phyloP scores from a whole-genome alignment of 2,888 invertebrate species.

The Odontocerum albicorne region DNA sequence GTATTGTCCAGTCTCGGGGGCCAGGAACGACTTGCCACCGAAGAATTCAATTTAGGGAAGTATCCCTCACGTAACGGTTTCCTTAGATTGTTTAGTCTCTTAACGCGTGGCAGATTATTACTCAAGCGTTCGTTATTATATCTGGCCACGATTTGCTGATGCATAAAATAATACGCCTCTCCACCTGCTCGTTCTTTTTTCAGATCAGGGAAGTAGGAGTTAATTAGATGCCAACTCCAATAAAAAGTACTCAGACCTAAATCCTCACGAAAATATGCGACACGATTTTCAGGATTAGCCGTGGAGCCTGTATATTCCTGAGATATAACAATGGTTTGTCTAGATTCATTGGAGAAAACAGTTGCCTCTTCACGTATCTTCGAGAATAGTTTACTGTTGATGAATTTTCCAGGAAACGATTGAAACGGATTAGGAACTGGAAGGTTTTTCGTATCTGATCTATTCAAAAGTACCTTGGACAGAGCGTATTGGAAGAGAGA shows the following conservation, averaged over 20 bases:
- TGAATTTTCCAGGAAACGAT: constrained; percentile 80
- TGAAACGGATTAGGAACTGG: constrained; percentile 74
- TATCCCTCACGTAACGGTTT: constrained; percentile 46
- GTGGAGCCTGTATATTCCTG: constrained; percentile 74
- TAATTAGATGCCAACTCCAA: constrained; percentile 91
- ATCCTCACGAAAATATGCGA: constrained; percentile 85
- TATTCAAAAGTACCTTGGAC: constrained; percentile 71
- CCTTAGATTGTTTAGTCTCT: constrained; percentile 24
- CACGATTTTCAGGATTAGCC: constrained; percentile 73
- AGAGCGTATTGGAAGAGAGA: constrained; percentile 75
- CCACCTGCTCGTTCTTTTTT: constrained; percentile 58
- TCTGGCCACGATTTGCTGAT: constrained; percentile 63
- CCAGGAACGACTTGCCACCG: constrained; percentile 65
- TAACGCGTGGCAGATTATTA: constrained; percentile 21
- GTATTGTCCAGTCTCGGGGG: constrained; percentile 61
- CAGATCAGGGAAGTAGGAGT: too few relatives aligned
- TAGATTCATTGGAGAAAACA: constrained; percentile 60
- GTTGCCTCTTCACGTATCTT: constrained; percentile 71
- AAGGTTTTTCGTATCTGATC: constrained; percentile 69
- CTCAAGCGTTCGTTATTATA: constrained; percentile 35
- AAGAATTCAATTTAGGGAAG: constrained; percentile 70
- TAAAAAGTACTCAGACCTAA: constrained; percentile 84
- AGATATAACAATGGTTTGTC: constrained; percentile 71
- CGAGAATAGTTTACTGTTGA: constrained; percentile 72
- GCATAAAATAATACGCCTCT: constrained; percentile 69